These are phyloP conservation scores for Laodelphax striatellus DNA, from an alignment of 1,140 invertebrate genomes.

Conservation along the genomic window DNA sequence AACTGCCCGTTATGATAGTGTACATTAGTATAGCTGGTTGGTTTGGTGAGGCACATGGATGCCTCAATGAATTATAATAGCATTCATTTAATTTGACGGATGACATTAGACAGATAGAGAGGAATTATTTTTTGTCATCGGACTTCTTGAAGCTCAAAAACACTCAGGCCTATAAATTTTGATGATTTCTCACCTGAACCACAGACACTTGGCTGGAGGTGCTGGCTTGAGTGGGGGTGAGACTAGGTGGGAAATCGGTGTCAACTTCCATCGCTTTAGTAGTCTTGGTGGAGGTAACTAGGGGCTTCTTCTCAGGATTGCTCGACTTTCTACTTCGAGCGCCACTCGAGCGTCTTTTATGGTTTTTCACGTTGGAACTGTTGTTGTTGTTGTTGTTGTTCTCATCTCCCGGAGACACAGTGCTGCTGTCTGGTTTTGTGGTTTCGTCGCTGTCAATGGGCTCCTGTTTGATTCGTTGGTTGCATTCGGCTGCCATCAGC, in stretches of 20 bases:
- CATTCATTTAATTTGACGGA: too few species aligned
- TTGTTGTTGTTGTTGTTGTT: slow-evolving; percentile 26
- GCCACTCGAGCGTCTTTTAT: background rate
- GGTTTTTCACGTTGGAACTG: background rate
- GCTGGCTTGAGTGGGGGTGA: background rate
- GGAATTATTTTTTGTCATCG: too few species aligned
- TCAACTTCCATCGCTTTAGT: background rate
- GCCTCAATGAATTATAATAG: too few species aligned
- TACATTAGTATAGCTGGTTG: too few species aligned
- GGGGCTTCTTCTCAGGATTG: slow-evolving; percentile 9
- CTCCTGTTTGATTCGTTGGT: background rate
- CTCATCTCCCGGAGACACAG: slow-evolving; percentile 25
- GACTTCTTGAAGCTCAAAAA: too few species aligned
- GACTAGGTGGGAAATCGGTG: background rate
- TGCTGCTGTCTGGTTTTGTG: slow-evolving; percentile 41
- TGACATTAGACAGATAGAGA: too few species aligned
- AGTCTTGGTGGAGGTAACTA: slow-evolving; percentile 4
- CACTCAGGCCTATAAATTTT: too few species aligned
- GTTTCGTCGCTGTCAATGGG: slow-evolving; percentile 7
- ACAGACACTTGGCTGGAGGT: slow-evolving; percentile 13
- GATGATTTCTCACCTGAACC: slow-evolving; percentile 2
- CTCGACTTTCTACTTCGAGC: background rate
- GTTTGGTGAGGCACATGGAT: too few species aligned
- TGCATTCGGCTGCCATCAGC: slow-evolving; percentile 1
- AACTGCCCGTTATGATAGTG: too few species aligned